phyloP scores from a whole-genome alignment of 37 sponge, comb jelly and placozoan species.

The Ephydatia muelleri region DNA sequence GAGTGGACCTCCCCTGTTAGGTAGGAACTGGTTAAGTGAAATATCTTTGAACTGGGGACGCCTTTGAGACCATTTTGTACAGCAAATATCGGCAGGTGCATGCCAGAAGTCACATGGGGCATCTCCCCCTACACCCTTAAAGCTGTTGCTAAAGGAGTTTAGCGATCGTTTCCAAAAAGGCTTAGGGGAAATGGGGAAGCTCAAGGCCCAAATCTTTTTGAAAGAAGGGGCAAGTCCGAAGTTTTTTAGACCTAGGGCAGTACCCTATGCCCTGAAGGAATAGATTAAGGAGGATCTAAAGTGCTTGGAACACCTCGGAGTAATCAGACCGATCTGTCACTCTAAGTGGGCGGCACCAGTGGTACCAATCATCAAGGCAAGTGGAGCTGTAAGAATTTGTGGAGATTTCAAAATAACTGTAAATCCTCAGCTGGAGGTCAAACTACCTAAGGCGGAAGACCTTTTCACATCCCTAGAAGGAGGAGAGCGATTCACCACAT shows the following conservation, averaged over 20 bases:
- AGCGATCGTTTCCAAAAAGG: too few species aligned
- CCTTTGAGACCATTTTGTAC: too few species aligned
- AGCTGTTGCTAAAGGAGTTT: too few species aligned
- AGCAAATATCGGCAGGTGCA: too few species aligned
- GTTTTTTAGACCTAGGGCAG: slow-evolving; percentile 17
- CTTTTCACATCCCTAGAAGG: slow-evolving; percentile 27
- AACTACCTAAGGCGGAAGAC: slow-evolving; percentile 35
- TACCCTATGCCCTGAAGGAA: slow-evolving; percentile 30
- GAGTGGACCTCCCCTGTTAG: too few species aligned
- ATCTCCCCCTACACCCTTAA: too few species aligned
- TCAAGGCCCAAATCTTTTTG: too few species aligned
- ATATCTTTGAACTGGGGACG: too few species aligned
- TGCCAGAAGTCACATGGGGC: too few species aligned
- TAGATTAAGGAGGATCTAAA: slow-evolving; percentile 11
- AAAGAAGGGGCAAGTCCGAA: slow-evolving; percentile 6
- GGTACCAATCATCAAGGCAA: slow-evolving; percentile 39
- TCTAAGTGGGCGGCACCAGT: slow-evolving; percentile 68
- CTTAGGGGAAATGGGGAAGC: too few species aligned
- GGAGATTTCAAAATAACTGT: slow-evolving; percentile 51
- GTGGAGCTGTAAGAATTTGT: slow-evolving; percentile 42
- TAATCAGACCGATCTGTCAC: slow-evolving; percentile 20
- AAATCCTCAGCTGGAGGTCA: slow-evolving; percentile 22
- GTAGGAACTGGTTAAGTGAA: too few species aligned
- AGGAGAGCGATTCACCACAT: slow-evolving; percentile 45
- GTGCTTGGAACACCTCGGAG: slow-evolving; percentile 13